Percentiles rank a stretch among this genome's conserved stretches.
Evolutionary conservation across 2,113 vertebrate genomes (phyloP).

Genomic region (Colinus virginianus): DNA sequence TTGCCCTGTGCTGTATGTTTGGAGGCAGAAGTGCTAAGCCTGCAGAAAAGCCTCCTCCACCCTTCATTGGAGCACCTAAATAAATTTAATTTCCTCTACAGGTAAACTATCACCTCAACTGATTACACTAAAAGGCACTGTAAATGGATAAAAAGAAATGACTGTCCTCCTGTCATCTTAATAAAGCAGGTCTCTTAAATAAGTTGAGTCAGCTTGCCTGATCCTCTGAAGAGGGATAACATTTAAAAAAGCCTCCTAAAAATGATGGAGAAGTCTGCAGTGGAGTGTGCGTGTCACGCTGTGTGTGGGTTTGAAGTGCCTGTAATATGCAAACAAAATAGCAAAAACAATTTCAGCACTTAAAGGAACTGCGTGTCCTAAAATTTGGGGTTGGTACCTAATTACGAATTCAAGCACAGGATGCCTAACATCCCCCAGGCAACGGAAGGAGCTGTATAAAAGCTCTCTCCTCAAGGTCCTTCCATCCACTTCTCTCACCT

Average conservation of each 20-base stretch:
- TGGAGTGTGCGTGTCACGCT: neutral
- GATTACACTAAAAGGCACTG: neutral
- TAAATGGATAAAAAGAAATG: neutral
- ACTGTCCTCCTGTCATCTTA: neutral
- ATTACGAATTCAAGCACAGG: neutral
- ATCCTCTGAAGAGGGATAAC: neutral
- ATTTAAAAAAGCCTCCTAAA: neutral
- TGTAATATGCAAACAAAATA: neutral
- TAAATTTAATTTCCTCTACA: neutral
- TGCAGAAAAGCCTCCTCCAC: neutral
- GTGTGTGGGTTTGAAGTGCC: neutral
- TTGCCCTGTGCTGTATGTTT: neutral
- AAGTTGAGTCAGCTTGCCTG: neutral
- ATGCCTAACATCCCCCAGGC: neutral
- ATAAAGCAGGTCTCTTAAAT: neutral
- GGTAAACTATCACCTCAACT: neutral
- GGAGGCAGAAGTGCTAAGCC: neutral
- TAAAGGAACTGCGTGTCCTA: neutral
- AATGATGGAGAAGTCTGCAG: neutral
- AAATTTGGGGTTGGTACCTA: constrained; percentile 44
- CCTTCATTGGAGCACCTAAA: neutral
- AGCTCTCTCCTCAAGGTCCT: neutral
- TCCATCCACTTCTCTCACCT: neutral
- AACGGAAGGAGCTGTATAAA: neutral
- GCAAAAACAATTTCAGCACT: constrained; percentile 23